phyloP scores from a whole-genome alignment of 2,888 invertebrate genomes.

The Balanococcus diminutus region DNA sequence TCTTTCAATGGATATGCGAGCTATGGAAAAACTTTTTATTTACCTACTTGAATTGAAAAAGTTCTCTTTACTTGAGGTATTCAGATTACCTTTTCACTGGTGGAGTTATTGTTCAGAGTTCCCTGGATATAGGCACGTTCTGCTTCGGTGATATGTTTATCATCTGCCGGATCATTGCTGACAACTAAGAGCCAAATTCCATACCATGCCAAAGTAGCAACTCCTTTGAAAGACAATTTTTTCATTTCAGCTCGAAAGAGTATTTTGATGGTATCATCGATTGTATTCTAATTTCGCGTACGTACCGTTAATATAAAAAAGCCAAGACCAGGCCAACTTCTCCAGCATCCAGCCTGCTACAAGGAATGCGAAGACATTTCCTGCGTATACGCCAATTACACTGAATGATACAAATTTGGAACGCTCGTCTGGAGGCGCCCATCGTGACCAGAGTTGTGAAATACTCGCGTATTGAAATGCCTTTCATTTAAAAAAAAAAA shows the following conservation, averaged over 20 bases:
- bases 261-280: neutral
- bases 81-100: neutral
- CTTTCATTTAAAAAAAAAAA: no score
- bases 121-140: neutral
- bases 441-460: conserved; percentile 7
- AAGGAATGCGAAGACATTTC: neutral
- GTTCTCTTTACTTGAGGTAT: no score
- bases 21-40: neutral
- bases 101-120: neutral
- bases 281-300: no score
- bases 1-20: conserved; percentile 71
- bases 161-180: conserved; percentile 36
- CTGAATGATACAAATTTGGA: conserved; percentile 4
- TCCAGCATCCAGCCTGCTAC: neutral
- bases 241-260: neutral
- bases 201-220: conserved; percentile 4
- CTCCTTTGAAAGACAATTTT: neutral
- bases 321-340: neutral
- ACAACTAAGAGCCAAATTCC: conserved; percentile 25
- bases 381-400: neutral
- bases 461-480: neutral
- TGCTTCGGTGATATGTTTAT: neutral
- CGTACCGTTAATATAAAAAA: neutral
- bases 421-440: neutral
- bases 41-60: neutral